A percentile compares a stretch with the other conserved stretches of the same genome.
Conservation (phyloP, 2,797 vertebrate genomes). For the Agapornis canus region DNA sequence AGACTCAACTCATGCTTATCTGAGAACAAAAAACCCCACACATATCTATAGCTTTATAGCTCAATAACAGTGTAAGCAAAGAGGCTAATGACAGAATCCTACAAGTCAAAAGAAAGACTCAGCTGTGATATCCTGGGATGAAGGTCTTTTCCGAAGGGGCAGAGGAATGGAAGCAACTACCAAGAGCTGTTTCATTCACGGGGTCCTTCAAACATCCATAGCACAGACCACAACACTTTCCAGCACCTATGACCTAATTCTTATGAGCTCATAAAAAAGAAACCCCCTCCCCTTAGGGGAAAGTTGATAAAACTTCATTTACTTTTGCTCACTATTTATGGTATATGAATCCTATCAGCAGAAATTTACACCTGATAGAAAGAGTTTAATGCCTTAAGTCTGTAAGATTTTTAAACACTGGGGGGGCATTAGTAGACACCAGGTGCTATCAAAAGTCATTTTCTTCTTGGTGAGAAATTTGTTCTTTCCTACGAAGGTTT, state of each 20-base stretch:
- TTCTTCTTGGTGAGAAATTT: background rate
- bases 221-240: background rate
- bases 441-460: background rate
- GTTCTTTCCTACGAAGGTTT: background rate
- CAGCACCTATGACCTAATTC: background rate
- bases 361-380: background rate
- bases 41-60: rapidly evolving
- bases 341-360: background rate
- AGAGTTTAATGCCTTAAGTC: background rate
- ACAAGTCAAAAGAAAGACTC: background rate
- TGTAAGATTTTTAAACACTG: background rate
- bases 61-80: background rate
- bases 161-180: background rate
- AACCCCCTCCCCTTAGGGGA: background rate
- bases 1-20: background rate
- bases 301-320: background rate
- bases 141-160: background rate
- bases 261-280: background rate
- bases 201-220: background rate
- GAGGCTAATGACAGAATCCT: background rate
- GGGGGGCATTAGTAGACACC: background rate
- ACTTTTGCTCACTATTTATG: background rate
- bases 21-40: background rate
- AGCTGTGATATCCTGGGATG: background rate
- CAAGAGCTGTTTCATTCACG: background rate